Percentiles rank a stretch among this genome's conserved stretches.
phyloP scores from a whole-genome alignment of 1,140 invertebrate genomes.

The Drosophila dunni region DNA sequence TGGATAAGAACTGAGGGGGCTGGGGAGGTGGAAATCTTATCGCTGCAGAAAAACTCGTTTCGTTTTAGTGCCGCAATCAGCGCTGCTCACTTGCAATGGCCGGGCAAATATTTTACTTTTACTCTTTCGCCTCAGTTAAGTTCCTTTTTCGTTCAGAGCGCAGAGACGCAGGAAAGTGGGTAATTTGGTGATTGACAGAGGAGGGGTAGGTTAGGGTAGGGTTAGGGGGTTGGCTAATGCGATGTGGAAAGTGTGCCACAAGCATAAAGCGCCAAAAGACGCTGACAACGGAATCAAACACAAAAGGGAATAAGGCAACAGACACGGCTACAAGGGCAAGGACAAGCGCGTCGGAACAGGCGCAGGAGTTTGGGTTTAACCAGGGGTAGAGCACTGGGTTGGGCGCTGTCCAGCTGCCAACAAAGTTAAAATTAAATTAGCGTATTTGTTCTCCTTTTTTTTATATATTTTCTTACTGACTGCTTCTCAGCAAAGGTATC shows the following conservation, averaged over 20 bases:
- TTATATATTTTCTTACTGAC: conserved; percentile 4
- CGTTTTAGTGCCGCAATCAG: conserved; percentile 79
- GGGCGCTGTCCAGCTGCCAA: conserved; percentile 46
- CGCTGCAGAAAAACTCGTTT: conserved; percentile 72
- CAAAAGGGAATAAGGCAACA: conserved; percentile 43
- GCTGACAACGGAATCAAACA: conserved; percentile 76
- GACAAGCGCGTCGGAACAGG: background rate
- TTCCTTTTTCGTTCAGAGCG: background rate
- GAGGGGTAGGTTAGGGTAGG: background rate
- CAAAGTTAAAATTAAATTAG: conserved; percentile 82
- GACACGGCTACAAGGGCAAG: conserved; percentile 1
- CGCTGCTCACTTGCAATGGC: conserved; percentile 79
- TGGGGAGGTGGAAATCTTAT: conserved; percentile 54
- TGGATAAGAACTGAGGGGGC: background rate
- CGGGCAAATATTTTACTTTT: conserved; percentile 80
- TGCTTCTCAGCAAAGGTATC: conserved; percentile 30
- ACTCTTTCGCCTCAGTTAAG: conserved; percentile 59
- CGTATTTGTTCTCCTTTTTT: conserved; percentile 56
- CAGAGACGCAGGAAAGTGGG: background rate
- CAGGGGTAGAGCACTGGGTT: background rate
- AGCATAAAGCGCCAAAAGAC: conserved; percentile 63
- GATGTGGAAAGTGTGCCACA: conserved; percentile 71
- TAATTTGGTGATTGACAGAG: no score
- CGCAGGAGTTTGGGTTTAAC: background rate
- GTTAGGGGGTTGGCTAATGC: conserved; percentile 45